A percentile compares a stretch with the other conserved stretches of the same genome.
phyloP scores from a whole-genome alignment of 2,797 vertebrate species.

The Ispidina lecontei region DNA sequence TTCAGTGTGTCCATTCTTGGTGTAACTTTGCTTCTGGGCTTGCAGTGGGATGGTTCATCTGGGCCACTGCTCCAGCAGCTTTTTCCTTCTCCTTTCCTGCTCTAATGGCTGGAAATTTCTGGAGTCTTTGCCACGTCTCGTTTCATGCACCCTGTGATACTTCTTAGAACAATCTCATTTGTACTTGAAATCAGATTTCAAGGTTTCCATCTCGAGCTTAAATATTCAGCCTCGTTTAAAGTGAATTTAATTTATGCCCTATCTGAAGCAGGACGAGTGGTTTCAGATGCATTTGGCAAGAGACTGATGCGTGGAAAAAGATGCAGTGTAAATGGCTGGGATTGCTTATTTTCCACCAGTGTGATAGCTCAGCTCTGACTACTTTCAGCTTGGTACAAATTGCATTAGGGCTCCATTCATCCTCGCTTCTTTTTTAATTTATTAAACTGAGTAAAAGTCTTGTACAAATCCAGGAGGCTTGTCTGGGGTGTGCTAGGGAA shows the following conservation, averaged over 20 bases:
- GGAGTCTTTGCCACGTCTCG: not conserved
- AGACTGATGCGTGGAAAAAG: not conserved
- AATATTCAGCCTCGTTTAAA: not conserved
- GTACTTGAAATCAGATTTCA: constrained; percentile 22
- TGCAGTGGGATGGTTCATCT: constrained; percentile 39
- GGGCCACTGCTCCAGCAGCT: not conserved
- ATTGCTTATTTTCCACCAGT: not conserved
- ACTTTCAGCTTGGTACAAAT: not conserved
- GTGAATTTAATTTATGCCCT: not conserved
- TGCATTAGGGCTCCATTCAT: not conserved
- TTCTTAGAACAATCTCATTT: not conserved
- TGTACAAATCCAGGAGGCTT: not conserved
- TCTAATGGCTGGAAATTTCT: not conserved
- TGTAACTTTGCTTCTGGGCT: constrained; percentile 12
- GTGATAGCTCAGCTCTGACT: not conserved
- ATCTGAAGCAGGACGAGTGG: not conserved
- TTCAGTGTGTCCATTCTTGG: constrained; percentile 2
- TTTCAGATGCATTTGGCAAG: not conserved
- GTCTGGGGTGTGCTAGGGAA: not conserved
- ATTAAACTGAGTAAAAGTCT: not conserved
- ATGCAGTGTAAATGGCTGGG: not conserved
- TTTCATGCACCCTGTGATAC: not conserved
- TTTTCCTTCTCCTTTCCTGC: not conserved
- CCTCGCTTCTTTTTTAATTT: not conserved
- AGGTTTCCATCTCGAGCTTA: not conserved